Conservation (phyloP, 2,797 vertebrate species). For the Premnoplex brunnescens region DNA sequence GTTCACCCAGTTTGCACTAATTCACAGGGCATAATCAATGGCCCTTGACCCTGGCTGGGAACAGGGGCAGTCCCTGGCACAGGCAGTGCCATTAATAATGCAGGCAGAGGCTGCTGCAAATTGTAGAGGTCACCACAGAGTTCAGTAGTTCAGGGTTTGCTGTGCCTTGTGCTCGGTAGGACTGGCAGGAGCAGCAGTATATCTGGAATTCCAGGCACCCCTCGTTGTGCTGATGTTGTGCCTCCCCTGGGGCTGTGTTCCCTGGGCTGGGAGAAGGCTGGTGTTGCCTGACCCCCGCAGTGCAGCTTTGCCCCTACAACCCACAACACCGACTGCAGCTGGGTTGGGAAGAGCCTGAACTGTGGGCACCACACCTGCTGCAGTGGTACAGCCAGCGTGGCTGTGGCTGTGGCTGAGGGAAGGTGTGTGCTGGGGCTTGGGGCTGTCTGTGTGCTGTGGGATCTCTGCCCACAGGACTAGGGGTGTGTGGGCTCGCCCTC, state of each 20-base stretch:
- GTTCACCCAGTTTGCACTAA: background rate
- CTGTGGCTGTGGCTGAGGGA: background rate
- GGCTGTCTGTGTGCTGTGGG: background rate
- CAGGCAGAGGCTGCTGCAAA: background rate
- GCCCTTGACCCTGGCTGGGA: background rate
- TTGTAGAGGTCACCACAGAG: background rate
- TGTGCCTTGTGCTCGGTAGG: background rate
- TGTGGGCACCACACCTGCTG: background rate
- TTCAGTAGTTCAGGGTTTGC: background rate
- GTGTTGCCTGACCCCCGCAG: background rate
- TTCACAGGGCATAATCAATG: background rate
- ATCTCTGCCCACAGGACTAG: background rate
- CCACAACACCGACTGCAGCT: background rate
- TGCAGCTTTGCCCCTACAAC: background rate
- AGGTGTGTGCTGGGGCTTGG: background rate
- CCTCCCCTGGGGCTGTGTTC: background rate
- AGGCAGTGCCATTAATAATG: background rate
- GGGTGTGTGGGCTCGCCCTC: rapidly evolving
- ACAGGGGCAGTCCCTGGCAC: background rate
- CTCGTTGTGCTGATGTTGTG: background rate
- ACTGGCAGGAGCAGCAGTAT: background rate
- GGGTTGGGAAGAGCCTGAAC: background rate
- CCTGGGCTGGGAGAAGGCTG: background rate
- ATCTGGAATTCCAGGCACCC: background rate
- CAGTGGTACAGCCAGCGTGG: background rate